Evolutionary conservation across 2,888 invertebrate genomes (phyloP).

Genomic region (Oxyteleia sp.): DNA sequence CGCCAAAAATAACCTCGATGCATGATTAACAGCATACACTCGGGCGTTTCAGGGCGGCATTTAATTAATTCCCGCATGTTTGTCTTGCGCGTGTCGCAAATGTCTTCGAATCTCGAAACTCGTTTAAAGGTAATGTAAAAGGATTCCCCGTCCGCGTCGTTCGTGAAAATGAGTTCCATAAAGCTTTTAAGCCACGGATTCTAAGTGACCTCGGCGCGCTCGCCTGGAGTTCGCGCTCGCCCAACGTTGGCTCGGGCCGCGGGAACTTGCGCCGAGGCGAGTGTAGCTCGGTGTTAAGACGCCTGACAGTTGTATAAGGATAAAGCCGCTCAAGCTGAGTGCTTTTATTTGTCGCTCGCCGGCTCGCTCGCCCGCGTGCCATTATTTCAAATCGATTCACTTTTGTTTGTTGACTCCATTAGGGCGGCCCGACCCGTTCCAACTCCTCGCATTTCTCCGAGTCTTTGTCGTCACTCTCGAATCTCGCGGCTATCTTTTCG

Average conservation of each 20-base stretch:
- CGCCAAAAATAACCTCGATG: conserved; percentile 13
- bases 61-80: conserved; percentile 66
- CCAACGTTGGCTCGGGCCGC: conserved; percentile 13
- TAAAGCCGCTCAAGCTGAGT: conserved; percentile 86
- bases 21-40: conserved; percentile 28
- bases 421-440: conserved; percentile 74
- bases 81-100: conserved; percentile 63
- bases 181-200: conserved; percentile 80
- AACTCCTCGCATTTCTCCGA: conserved; percentile 64
- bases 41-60: conserved; percentile 29
- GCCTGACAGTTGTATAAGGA: conserved; percentile 86
- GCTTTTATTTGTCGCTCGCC: conserved; percentile 85
- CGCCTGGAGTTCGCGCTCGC: conserved; percentile 54
- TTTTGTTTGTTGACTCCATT: conserved; percentile 87
- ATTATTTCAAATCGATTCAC: conserved; percentile 86
- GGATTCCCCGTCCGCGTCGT: conserved; percentile 66
- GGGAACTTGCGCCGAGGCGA: conserved; percentile 75
- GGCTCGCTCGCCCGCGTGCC: conserved; percentile 81
- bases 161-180: conserved; percentile 83
- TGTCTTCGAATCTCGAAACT: conserved; percentile 64
- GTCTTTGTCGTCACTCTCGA: conserved; percentile 53
- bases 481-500: conserved; percentile 59
- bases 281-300: conserved; percentile 82
- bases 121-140: conserved; percentile 71
- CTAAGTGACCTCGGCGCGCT: conserved; percentile 62